Conservation (phyloP, 2,888 invertebrate genomes). For the Ellobium chinense region DNA sequence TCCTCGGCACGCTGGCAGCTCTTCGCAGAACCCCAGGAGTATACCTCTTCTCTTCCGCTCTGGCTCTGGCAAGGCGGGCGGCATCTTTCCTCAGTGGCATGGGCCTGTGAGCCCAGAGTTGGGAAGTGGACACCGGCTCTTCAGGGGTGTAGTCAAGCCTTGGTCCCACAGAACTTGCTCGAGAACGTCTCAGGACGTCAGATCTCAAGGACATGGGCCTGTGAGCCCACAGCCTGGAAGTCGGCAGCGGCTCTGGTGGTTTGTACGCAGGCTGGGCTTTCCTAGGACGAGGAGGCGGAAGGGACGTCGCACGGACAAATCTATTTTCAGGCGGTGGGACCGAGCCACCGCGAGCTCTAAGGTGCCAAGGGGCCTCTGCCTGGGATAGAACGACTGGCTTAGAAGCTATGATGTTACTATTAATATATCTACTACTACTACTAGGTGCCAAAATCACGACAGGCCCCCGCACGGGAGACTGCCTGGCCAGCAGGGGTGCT, state of each 20-base stretch:
- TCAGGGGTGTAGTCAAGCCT: not conserved
- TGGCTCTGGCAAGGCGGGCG: slow-evolving; percentile 13
- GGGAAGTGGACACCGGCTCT: not conserved
- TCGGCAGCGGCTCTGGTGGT: slow-evolving; percentile 33
- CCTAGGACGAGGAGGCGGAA: slow-evolving; percentile 15
- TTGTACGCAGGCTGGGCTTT: not conserved
- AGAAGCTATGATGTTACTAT: slow-evolving; percentile 38
- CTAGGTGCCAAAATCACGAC: slow-evolving; percentile 16
- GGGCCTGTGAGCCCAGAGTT: slow-evolving; percentile 44
- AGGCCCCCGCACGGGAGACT: slow-evolving; percentile 19
- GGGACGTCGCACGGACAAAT: slow-evolving; percentile 1
- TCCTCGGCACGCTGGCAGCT: slow-evolving; percentile 16
- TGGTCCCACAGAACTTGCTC: slow-evolving; percentile 40
- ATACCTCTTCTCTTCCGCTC: not conserved
- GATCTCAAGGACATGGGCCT: slow-evolving; percentile 9
- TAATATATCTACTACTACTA: slow-evolving; percentile 39
- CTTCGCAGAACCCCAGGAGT: not conserved
- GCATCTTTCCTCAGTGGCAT: slow-evolving; percentile 8
- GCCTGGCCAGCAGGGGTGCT: slow-evolving; percentile 14
- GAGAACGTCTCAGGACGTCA: slow-evolving; percentile 21
- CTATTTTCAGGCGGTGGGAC: slow-evolving; percentile 29
- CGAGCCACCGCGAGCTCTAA: slow-evolving; percentile 35
- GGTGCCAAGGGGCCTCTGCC: slow-evolving; percentile 42
- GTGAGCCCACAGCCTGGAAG: slow-evolving; percentile 40
- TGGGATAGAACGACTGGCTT: slow-evolving; percentile 48